Conservation (phyloP, 2,797 vertebrate species). For the Rachycentron canadum region DNA sequence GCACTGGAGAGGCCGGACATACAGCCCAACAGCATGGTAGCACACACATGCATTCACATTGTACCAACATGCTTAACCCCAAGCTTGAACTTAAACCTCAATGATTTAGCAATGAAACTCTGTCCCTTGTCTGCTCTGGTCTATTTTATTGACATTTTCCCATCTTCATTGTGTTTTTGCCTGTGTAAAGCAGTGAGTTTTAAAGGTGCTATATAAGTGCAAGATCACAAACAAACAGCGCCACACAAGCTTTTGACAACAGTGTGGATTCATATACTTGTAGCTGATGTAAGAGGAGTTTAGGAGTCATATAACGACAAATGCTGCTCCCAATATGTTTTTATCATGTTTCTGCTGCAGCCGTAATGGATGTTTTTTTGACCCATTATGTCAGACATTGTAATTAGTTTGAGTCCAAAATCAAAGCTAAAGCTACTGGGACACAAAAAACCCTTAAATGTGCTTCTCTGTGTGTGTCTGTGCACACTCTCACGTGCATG, state of each 20-base stretch:
- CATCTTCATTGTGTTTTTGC: not conserved
- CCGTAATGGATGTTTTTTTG: slow-evolving; percentile 24
- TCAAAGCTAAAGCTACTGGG: slow-evolving; percentile 49
- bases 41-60: not conserved
- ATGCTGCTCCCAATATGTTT: slow-evolving; percentile 40
- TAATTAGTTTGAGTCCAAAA: slow-evolving; percentile 30
- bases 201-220: too few relatives aligned
- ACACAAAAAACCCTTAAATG: slow-evolving; percentile 33
- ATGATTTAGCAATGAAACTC: not conserved
- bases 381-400: slow-evolving; percentile 52
- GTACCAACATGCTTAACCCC: not conserved
- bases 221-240: too few relatives aligned
- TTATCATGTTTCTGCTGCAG: slow-evolving; percentile 43
- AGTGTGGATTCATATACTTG: slow-evolving; percentile 23
- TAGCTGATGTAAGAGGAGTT: slow-evolving; percentile 42
- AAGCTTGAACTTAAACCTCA: not conserved
- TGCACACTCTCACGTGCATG: not conserved
- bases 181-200: not conserved
- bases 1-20: slow-evolving; percentile 96
- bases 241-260: slow-evolving; percentile 17
- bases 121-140: not conserved
- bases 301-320: slow-evolving; percentile 30
- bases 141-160: not conserved
- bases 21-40: slow-evolving; percentile 90
- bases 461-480: slow-evolving; percentile 33